Evolutionary conservation across 2,113 vertebrate species (phyloP).

Genomic region (Macaca mulatta): DNA sequence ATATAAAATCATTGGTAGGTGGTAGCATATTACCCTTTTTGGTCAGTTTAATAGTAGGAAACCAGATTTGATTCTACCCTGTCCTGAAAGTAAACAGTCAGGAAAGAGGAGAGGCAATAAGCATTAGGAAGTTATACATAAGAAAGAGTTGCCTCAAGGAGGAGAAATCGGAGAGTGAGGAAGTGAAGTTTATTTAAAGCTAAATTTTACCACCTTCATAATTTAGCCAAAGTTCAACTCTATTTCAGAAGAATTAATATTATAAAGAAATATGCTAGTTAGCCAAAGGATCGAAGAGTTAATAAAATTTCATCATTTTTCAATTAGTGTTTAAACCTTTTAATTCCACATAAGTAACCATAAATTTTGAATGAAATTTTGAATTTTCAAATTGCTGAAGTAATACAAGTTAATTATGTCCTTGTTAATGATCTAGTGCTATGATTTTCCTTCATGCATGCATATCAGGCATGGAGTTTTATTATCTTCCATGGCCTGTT

Average conservation of each 20-base stretch:
- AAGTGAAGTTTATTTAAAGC: background rate
- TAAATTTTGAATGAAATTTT: constrained; percentile 18
- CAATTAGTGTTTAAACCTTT: constrained; percentile 42
- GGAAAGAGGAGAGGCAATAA: background rate
- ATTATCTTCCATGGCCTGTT: background rate
- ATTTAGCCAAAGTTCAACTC: constrained; percentile 23
- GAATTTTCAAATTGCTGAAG: background rate
- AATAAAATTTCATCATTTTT: constrained; percentile 29
- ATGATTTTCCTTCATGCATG: constrained; percentile 3
- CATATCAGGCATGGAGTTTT: background rate
- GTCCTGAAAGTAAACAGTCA: background rate
- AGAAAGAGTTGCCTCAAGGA: background rate
- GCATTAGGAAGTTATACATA: background rate
- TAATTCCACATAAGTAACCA: constrained; percentile 17
- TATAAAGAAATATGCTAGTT: background rate
- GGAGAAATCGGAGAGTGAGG: background rate
- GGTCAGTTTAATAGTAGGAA: background rate
- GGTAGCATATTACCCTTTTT: background rate
- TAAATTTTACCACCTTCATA: constrained; percentile 2
- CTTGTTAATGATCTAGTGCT: background rate
- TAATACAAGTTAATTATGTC: background rate
- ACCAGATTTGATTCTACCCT: background rate
- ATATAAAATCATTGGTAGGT: background rate
- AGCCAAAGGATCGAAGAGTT: constrained; percentile 9
- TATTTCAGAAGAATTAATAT: constrained; percentile 32